phyloP scores from a whole-genome alignment of 2,113 vertebrate genomes.

The Saccopteryx bilineata region DNA sequence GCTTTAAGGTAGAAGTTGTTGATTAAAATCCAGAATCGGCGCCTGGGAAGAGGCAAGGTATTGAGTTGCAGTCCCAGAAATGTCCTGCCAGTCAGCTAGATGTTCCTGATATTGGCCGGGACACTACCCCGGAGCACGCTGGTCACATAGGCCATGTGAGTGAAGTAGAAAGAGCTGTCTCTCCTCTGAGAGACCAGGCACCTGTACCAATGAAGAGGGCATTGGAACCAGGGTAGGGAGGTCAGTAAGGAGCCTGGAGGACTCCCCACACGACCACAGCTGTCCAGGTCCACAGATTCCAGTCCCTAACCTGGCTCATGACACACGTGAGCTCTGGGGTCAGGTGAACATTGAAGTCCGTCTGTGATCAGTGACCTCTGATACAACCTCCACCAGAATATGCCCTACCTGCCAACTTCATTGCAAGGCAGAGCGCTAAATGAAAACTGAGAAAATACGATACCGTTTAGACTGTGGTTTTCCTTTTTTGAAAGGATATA shows the following conservation, averaged over 20 bases:
- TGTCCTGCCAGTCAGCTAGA: neutral
- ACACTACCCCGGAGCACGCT: neutral
- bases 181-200: neutral
- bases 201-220: no score
- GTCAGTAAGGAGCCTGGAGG: neutral
- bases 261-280: neutral
- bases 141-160: neutral
- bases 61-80: neutral
- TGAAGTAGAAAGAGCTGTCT: neutral
- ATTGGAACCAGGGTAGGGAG: no score
- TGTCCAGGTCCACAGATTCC: neutral
- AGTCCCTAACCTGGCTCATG: neutral
- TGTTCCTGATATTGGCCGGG: neutral
- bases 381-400: neutral
- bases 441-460: neutral
- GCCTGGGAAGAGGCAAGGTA: neutral
- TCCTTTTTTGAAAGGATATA: neutral
- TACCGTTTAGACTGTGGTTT: neutral
- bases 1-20: neutral
- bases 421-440: neutral
- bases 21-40: neutral
- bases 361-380: neutral
- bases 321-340: neutral
- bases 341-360: no score
- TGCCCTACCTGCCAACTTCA: neutral